Evolutionary conservation across 1,140 invertebrate genomes (phyloP).

Genomic region (Orchesella cincta): DNA sequence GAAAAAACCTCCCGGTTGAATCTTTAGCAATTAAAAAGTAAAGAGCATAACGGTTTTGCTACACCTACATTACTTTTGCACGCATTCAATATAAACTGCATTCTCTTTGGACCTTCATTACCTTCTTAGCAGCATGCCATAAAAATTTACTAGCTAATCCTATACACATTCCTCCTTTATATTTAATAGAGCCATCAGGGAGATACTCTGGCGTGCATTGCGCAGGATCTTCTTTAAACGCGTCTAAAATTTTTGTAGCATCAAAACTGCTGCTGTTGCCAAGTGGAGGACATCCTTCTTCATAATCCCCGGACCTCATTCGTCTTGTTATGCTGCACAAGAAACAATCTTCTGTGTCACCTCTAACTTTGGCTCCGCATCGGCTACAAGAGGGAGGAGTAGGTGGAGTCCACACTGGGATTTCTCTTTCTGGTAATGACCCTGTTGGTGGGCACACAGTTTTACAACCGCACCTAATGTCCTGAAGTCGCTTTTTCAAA

Average conservation of each 20-base stretch:
- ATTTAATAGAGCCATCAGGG: neutral
- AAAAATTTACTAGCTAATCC: neutral
- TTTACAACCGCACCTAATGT: neutral
- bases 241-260: neutral
- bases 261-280: neutral
- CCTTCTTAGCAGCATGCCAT: neutral
- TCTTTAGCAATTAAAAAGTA: no score
- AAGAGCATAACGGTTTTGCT: neutral
- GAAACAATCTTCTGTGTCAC: slow-evolving; percentile 26
- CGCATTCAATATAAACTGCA: neutral
- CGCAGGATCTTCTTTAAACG: neutral
- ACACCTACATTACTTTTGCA: neutral
- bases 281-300: neutral
- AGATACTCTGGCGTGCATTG: neutral
- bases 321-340: slow-evolving; percentile 19
- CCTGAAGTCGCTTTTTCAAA: neutral
- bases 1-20: neutral
- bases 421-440: neutral
- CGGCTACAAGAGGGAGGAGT: slow-evolving; percentile 2
- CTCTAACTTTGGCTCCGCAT: slow-evolving; percentile 23
- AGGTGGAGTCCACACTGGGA: slow-evolving; percentile 16
- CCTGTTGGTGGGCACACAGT: no score
- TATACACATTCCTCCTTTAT: slow-evolving; percentile 21
- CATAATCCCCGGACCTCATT: slow-evolving; percentile 2
- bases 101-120: neutral